Conservation (phyloP, 1,140 invertebrate genomes). For the Phenacoccus solenopsis region DNA sequence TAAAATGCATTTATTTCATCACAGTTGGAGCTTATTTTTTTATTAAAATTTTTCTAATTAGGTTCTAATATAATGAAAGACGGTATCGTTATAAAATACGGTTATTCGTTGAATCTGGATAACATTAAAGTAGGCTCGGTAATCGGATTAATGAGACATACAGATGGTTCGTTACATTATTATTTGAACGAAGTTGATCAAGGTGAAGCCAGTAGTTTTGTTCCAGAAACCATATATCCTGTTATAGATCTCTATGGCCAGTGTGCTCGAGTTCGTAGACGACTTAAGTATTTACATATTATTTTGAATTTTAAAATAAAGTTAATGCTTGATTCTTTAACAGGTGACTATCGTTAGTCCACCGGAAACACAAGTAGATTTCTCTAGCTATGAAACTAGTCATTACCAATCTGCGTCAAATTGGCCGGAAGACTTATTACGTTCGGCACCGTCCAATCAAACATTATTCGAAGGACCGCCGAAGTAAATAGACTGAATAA, state of each 20-base stretch:
- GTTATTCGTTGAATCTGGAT: constrained; percentile 28
- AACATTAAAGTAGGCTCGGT: constrained; percentile 26
- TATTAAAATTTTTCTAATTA: constrained; percentile 1
- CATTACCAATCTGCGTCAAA: neutral
- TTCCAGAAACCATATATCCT: constrained; percentile 75
- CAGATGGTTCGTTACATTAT: constrained; percentile 74
- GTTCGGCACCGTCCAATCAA: neutral
- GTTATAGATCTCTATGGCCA: constrained; percentile 90
- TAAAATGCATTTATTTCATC: neutral
- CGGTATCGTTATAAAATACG: constrained; percentile 26
- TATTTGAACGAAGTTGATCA: constrained; percentile 83
- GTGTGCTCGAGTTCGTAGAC: constrained; percentile 64
- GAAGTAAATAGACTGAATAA: no score
- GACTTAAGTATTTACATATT: neutral
- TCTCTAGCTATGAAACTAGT: neutral
- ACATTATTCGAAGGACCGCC: neutral
- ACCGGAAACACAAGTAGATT: neutral
- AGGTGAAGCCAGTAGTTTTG: constrained; percentile 68
- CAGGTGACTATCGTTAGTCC: neutral
- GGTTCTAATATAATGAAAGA: constrained; percentile 28
- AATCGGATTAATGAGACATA: constrained; percentile 66
- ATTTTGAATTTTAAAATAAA: neutral
- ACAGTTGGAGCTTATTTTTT: neutral
- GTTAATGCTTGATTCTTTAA: neutral
- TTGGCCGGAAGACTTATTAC: neutral